A percentile compares a stretch with the other conserved stretches of the same genome.
Conservation (phyloP, 1,140 invertebrate genomes). For the Drosophila parabipectinata region DNA sequence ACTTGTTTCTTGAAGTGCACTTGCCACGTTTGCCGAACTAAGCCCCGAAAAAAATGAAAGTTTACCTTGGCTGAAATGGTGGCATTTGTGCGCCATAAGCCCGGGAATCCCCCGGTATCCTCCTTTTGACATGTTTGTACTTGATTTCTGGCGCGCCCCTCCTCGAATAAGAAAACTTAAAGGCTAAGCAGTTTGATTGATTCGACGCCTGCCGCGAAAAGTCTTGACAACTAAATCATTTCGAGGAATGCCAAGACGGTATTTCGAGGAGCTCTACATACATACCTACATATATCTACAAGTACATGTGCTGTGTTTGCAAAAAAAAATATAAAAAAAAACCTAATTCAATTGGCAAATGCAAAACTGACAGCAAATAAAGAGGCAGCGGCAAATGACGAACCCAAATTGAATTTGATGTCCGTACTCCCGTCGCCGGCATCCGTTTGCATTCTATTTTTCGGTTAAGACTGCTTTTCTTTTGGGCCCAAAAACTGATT, state of each 20-base stretch:
- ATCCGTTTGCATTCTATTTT: not conserved
- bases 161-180: constrained; percentile 28
- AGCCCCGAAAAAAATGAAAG: constrained; percentile 31
- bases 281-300: not conserved
- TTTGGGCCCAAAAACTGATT: constrained; percentile 55
- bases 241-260: constrained; percentile 49
- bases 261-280: not conserved
- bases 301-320: not conserved
- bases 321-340: not conserved
- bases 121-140: not conserved
- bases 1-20: not conserved
- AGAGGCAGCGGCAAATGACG: constrained; percentile 31
- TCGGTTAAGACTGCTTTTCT: constrained; percentile 33
- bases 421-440: not conserved
- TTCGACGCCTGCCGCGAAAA: constrained; percentile 26
- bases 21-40: constrained; percentile 1
- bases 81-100: not conserved
- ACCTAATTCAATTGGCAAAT: constrained; percentile 55
- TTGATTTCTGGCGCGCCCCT: constrained; percentile 11
- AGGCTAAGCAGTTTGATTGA: constrained; percentile 61
- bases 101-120: not conserved
- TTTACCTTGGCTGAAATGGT: constrained; percentile 15
- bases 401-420: constrained; percentile 67
- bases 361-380: constrained; percentile 56
- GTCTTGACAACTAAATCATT: constrained; percentile 68